A percentile compares a stretch with the other conserved stretches of the same genome.
Evolutionary conservation across 2,888 invertebrate genomes (phyloP).

Genomic region (Alviniconcha strummeri): DNA sequence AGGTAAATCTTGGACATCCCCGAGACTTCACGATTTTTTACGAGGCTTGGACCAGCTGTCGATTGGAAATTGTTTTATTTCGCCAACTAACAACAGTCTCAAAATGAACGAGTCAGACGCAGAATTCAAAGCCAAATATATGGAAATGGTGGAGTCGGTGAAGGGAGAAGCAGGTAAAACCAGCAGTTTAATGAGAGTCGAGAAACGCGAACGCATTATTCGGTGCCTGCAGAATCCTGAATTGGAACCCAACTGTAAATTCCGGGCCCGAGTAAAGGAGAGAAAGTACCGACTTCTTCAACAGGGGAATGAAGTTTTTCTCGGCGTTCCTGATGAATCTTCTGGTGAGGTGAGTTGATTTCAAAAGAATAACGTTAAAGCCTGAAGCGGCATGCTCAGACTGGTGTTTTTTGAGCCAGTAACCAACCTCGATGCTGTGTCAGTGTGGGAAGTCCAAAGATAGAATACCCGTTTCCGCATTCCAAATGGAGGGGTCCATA

Average conservation of each 20-base stretch:
- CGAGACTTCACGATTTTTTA: no score
- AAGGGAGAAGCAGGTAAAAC: conserved; percentile 37
- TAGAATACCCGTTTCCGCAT: conserved; percentile 19
- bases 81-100: no score
- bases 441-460: neutral
- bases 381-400: no score
- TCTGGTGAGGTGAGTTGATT: conserved; percentile 10
- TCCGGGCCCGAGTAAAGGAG: conserved; percentile 43
- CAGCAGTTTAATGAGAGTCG: conserved; percentile 31
- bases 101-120: conserved; percentile 28
- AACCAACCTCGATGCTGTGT: neutral
- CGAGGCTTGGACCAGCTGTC: no score
- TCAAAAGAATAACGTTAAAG: neutral
- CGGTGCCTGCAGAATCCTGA: conserved; percentile 38
- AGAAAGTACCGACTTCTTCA: conserved; percentile 44
- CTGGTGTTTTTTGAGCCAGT: no score
- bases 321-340: conserved; percentile 16
- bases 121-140: conserved; percentile 36
- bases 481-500: neutral
- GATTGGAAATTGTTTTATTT: no score
- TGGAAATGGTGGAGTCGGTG: conserved; percentile 27
- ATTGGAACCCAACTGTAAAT: conserved; percentile 37
- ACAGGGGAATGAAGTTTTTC: neutral
- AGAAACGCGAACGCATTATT: conserved; percentile 39
- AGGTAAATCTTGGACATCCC: no score